These are phyloP conservation scores for Meganola albula DNA, from an alignment of 2,888 invertebrate genomes.

Conservation along the genomic window DNA sequence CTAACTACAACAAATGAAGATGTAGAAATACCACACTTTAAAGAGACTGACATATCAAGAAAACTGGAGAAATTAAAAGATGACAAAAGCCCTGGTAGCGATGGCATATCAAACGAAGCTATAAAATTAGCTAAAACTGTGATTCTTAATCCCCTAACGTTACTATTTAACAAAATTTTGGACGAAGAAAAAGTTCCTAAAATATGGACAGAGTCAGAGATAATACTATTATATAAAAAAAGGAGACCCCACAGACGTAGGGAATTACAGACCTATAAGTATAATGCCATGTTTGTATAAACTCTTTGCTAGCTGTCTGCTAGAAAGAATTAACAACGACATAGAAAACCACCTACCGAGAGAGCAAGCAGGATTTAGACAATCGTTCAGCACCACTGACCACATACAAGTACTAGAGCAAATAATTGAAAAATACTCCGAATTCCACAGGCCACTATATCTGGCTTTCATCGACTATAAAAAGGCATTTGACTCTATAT, in stretches of 20 bases:
- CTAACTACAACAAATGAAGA: neutral
- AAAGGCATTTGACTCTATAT: neutral
- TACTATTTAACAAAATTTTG: slow-evolving; percentile 18
- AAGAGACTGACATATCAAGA: slow-evolving; percentile 10
- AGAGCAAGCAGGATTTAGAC: slow-evolving; percentile 5
- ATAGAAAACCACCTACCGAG: neutral
- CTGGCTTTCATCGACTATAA: neutral
- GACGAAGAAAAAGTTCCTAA: slow-evolving; percentile 13
- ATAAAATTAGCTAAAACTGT: slow-evolving; percentile 14
- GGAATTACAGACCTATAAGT: slow-evolving; percentile 17
- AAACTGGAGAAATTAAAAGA: slow-evolving; percentile 15
- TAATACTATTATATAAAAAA: slow-evolving; percentile 23
- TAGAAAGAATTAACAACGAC: neutral
- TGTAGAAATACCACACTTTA: slow-evolving; percentile 3
- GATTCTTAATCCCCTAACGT: slow-evolving; percentile 12
- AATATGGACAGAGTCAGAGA: slow-evolving; percentile 19
- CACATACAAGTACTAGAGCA: slow-evolving; percentile 2
- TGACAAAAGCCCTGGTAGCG: slow-evolving; percentile 20
- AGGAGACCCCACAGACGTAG: slow-evolving; percentile 21
- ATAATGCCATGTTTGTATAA: slow-evolving; percentile 10
- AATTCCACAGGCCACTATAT: neutral
- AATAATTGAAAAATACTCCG: slow-evolving; percentile 1
- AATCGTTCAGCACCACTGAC: neutral
- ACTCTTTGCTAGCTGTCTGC: slow-evolving; percentile 8
- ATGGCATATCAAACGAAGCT: slow-evolving; percentile 19